These are phyloP conservation scores for Pelochelys cantorii DNA, from an alignment of 2,797 vertebrate species.

Conservation along the genomic window DNA sequence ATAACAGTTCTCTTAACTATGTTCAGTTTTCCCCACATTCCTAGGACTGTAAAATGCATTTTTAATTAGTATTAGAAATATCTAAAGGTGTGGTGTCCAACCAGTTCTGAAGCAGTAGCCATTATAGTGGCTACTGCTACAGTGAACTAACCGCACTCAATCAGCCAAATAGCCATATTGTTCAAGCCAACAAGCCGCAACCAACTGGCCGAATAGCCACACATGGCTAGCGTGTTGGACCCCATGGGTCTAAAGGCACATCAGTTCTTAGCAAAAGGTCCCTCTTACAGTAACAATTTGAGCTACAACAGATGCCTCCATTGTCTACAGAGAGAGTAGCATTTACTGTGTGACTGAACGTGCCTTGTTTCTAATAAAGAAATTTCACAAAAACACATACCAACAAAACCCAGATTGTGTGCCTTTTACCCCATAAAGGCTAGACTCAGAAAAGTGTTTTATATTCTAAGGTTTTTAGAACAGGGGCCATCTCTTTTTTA, in stretches of 20 bases:
- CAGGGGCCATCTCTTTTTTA: neutral
- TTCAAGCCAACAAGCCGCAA: too few species aligned
- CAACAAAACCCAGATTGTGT: neutral
- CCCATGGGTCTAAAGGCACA: neutral
- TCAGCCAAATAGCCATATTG: too few species aligned
- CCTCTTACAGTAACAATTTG: accelerated
- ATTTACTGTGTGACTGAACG: neutral
- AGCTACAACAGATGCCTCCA: accelerated
- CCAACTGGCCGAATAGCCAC: too few species aligned
- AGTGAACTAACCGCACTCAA: too few species aligned
- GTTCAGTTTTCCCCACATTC: neutral
- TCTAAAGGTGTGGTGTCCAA: too few species aligned
- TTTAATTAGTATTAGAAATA: neutral
- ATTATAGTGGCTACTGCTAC: too few species aligned
- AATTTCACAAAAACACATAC: neutral
- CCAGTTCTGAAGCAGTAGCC: too few species aligned
- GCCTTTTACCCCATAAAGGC: neutral
- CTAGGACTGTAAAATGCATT: neutral
- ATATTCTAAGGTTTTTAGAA: neutral
- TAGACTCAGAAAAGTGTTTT: neutral
- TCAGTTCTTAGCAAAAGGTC: neutral
- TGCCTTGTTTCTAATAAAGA: neutral
- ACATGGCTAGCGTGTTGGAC: too few species aligned
- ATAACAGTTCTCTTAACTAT: neutral
- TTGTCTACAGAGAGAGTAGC: neutral